Conservation (phyloP, 2,797 vertebrate species). For the Leptatherina wallacei region DNA sequence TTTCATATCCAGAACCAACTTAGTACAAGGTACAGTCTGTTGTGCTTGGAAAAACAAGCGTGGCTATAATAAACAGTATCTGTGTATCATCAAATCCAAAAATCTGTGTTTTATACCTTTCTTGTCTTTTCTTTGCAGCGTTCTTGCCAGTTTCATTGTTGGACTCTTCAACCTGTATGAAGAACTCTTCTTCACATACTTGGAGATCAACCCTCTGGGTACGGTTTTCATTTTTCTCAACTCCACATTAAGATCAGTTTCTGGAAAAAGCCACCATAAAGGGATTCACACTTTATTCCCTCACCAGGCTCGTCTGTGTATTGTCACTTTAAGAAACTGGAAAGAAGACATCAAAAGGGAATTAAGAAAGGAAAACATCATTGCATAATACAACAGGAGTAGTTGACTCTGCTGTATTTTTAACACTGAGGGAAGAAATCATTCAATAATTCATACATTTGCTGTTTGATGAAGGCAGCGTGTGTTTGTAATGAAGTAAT, state of each 20-base stretch:
- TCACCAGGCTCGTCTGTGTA: conserved; percentile 23
- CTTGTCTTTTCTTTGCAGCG: conserved; percentile 72
- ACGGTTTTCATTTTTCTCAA: conserved; percentile 38
- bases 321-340: conserved; percentile 32
- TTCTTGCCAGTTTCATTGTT: conserved; percentile 92
- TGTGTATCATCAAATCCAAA: background rate
- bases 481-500: conserved; percentile 66
- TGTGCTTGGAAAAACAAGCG: background rate
- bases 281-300: background rate
- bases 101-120: background rate
- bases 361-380: conserved; percentile 34
- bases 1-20: background rate
- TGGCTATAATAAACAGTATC: background rate
- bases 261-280: background rate
- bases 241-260: background rate
- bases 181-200: conserved; percentile 96
- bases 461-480: conserved; percentile 70
- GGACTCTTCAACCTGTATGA: conserved; percentile 96
- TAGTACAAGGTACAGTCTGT: background rate
- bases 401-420: conserved; percentile 47
- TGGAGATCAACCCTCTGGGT: conserved; percentile 99
- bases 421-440: conserved; percentile 32
- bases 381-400: conserved; percentile 32
- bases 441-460: conserved; percentile 72
- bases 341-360: conserved; percentile 54